phyloP scores from a whole-genome alignment of 2,113 vertebrate genomes.

The Psittacula cyanocephala region DNA sequence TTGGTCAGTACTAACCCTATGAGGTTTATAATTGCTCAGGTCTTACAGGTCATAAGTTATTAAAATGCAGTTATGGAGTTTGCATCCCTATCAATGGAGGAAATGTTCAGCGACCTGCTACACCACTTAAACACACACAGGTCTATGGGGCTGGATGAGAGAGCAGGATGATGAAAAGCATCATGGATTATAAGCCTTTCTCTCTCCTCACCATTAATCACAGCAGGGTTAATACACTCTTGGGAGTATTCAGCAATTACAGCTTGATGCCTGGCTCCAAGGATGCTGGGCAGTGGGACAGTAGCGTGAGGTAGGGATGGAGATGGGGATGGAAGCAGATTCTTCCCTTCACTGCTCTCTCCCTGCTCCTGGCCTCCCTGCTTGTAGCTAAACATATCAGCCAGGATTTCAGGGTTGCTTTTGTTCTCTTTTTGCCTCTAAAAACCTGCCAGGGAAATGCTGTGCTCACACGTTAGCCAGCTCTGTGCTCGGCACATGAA shows the following conservation, averaged over 20 bases:
- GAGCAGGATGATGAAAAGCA: not conserved
- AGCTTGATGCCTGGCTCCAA: not conserved
- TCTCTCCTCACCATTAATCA: not conserved
- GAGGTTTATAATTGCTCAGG: not conserved
- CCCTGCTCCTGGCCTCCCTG: not conserved
- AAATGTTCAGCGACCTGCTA: not conserved
- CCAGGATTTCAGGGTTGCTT: not conserved
- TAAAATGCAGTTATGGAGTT: constrained; percentile 48
- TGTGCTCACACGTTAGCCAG: not conserved
- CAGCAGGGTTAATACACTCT: not conserved
- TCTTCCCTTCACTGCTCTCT: not conserved
- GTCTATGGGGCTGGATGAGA: not conserved
- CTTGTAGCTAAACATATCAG: not conserved
- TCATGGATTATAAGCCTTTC: not conserved
- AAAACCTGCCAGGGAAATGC: not conserved
- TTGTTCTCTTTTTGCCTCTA: not conserved
- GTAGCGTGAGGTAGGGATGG: not conserved
- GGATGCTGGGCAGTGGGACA: not conserved
- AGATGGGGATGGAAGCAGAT: not conserved
- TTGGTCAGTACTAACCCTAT: not conserved
- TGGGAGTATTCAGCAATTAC: not conserved
- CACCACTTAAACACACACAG: not conserved
- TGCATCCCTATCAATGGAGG: not conserved
- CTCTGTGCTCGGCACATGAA: not conserved
- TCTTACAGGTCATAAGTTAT: constrained; percentile 31